These are phyloP conservation scores for Oxycera nigricornis DNA, from an alignment of 2,888 invertebrate genomes.

Conservation along the genomic window DNA sequence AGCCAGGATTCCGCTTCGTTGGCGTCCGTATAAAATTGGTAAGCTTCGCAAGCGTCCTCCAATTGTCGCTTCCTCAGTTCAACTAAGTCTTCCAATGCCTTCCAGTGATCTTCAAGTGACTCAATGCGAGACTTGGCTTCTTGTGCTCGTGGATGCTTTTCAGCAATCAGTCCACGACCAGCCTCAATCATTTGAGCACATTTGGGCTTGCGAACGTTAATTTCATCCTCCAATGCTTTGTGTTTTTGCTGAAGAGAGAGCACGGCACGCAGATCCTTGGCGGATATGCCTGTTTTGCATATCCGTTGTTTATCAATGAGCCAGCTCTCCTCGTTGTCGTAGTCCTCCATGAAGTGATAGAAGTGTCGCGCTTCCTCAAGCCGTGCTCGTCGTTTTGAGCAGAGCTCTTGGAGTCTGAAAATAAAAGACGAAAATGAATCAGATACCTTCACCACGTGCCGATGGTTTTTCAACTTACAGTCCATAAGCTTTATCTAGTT, in stretches of 20 bases:
- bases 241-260: conserved; percentile 91
- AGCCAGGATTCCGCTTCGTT: conserved; percentile 98
- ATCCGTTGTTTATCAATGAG: conserved; percentile 92
- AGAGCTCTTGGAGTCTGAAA: conserved; percentile 54
- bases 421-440: too few relatives aligned
- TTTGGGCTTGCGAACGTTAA: conserved; percentile 73
- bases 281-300: conserved; percentile 90
- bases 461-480: conserved; percentile 69
- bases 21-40: conserved; percentile 96
- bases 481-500: conserved; percentile 79
- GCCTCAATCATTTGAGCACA: conserved; percentile 73
- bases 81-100: conserved; percentile 82
- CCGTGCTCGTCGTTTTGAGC: conserved; percentile 74
- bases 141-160: conserved; percentile 79
- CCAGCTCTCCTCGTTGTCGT: conserved; percentile 98
- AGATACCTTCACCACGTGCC: too few relatives aligned
- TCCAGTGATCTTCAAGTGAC: conserved; percentile 85
- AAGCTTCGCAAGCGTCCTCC: conserved; percentile 89
- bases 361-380: conserved; percentile 93
- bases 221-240: conserved; percentile 87
- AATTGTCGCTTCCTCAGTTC: conserved; percentile 76
- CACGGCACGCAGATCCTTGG: conserved; percentile 91
- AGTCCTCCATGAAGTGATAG: conserved; percentile 95
- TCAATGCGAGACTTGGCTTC: conserved; percentile 84
- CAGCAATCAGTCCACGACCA: conserved; percentile 75